Evolutionary conservation across 2,888 invertebrate genomes (phyloP), one percentile per base, ranked within the genome.

Genomic region (Drosophila mulleri): DNA sequence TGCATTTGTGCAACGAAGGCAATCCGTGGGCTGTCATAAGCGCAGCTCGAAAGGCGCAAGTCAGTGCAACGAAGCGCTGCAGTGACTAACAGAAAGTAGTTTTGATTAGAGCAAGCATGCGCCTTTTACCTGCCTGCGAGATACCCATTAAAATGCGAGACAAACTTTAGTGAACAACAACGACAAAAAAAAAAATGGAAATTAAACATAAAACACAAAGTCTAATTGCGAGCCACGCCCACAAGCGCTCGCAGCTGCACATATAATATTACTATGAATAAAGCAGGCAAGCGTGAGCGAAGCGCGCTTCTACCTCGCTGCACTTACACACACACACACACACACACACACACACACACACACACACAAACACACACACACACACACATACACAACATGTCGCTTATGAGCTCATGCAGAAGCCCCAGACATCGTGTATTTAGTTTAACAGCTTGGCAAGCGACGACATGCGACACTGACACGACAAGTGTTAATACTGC

Each of bases 391-490:
- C 37, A 39, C 41, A 20, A 79, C 73, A 85, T 88, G 85, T 75
- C 67, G 59, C 54, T 67, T 70, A 78, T 73, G 86, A 78, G 76
- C 73, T 84, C 81, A 83, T 78, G 88, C 88, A 72, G 72, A 81
- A 76, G 75, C 63, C 50, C 68, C 83, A 88, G 84, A 88, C 84
- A 88, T 76, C 65, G 80, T 85, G 86, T 88, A 86, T 84, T 88
- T 84, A 84, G 82, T 84, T 88, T 86, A 88, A 86, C 84, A 83
- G 88, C 79, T 88, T 76, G 75, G 75, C 83, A 61, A 75, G 78
- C 84, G 80, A 77, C 79, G 75, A 81, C 88, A 83, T 88, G 83
- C 85, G 89, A 84, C 89, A 85, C 84, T 88, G 87, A 85, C 85
- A 88, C 85, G 87, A 88, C 86, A 86, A 86, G 86, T 86, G 88